Evolutionary conservation across 2,113 vertebrate genomes (phyloP).

Genomic region (Pelecanoides urinatrix): DNA sequence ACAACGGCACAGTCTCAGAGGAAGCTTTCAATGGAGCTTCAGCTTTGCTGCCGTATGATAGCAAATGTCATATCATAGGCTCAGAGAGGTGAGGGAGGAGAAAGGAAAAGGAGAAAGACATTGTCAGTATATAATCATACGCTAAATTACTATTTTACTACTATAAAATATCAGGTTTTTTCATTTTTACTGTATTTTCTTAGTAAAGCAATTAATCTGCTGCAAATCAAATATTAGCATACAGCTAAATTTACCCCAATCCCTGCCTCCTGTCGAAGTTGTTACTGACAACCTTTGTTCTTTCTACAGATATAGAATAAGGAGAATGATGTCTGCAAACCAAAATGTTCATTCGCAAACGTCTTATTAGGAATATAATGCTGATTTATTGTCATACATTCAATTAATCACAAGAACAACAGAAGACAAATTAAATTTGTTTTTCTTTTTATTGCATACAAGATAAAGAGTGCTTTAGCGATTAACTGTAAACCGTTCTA

Average conservation of each 20-base stretch:
- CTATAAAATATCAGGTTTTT: neutral
- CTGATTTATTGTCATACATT: neutral
- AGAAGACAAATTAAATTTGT: constrained; percentile 14
- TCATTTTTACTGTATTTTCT: neutral
- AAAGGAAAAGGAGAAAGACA: neutral
- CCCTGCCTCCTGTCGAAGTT: neutral
- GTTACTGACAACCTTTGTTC: neutral
- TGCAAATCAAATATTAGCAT: neutral
- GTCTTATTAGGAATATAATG: neutral
- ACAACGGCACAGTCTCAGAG: neutral
- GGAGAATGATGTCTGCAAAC: neutral
- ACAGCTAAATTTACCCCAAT: neutral
- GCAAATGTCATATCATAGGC: neutral
- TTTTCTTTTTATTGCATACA: constrained; percentile 37
- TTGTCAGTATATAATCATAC: neutral
- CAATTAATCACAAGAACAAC: constrained; percentile 12
- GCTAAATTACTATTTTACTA: neutral
- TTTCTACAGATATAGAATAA: neutral
- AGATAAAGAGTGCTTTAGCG: constrained; percentile 33
- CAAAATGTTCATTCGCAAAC: neutral
- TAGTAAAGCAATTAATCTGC: neutral
- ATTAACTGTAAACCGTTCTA: constrained; percentile 51
- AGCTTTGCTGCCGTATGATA: neutral
- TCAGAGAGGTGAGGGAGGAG: neutral
- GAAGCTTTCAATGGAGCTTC: neutral